phyloP scores from a whole-genome alignment of 1,140 invertebrate genomes.

The Lanistes nyassanus region DNA sequence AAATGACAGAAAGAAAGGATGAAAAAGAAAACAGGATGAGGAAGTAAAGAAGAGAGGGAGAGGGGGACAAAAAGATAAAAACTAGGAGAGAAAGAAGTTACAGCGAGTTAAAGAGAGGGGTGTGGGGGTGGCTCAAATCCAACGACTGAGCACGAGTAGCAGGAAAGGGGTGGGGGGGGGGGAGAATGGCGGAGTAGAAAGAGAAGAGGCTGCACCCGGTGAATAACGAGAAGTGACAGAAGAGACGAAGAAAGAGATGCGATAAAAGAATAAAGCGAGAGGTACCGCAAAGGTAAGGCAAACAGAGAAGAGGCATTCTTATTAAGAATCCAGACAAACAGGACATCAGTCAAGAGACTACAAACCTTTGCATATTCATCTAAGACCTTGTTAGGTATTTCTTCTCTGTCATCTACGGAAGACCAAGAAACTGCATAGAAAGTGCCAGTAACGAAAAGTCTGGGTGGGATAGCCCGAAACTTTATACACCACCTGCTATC shows the following conservation, averaged over 20 bases:
- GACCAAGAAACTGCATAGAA: too few relatives aligned
- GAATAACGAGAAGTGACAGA: not conserved
- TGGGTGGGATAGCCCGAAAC: too few relatives aligned
- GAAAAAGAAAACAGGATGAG: conserved; percentile 1
- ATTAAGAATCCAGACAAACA: not conserved
- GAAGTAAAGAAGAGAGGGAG: not conserved
- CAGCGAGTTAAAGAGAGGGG: not conserved
- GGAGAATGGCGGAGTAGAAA: not conserved
- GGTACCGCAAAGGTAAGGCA: not conserved
- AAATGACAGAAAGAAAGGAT: not conserved
- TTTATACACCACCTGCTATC: too few relatives aligned
- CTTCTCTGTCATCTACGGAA: too few relatives aligned
- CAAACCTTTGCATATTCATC: too few relatives aligned
- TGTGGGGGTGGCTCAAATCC: not conserved
- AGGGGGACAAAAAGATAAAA: not conserved
- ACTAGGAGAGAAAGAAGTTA: not conserved
- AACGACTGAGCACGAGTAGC: not conserved
- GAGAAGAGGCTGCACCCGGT: too few relatives aligned
- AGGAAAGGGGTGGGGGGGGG: not conserved
- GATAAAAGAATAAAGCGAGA: conserved; percentile 3
- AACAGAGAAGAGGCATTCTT: not conserved
- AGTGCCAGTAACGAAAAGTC: too few relatives aligned
- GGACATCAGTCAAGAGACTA: not conserved
- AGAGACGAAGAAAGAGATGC: not conserved
- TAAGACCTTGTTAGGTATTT: too few relatives aligned